Base-by-base conservation (phyloP, 1,140 invertebrate genomes). In the Holcopasites calliopsidis region DNA sequence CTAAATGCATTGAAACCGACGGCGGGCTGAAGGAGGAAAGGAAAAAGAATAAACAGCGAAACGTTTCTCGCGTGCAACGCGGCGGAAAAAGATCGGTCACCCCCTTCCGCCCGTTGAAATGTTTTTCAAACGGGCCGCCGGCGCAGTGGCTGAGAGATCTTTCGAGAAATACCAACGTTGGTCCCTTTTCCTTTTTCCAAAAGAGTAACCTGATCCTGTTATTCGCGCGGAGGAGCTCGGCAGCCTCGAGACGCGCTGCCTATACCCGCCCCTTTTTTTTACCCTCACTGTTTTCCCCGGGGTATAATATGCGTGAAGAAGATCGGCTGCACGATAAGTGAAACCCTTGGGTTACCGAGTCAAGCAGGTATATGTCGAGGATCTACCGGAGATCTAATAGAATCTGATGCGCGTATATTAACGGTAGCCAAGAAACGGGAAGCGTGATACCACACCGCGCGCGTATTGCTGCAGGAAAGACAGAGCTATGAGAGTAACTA, bases 201-300 rank as follows among this genome's bases (percentile, higher is more conserved):
- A 82, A 82, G 82, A 79, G 89, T 88, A 91, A 90, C 86, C 81
- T 89, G 90, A 91, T 91, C 90, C 87, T 90, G 87, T 90, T 91
- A 89, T 86, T 87, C 84, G 85, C 86, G 87, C 86, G 87, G 85
- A 75, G 74, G 86, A 84, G 71, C 81, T 82, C 75, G 75, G 69
- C 77, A 73, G 79, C 80, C 78, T 52, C 76, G 68, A 69, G 60
- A 66, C 61, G 68, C 35, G 50, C 40, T n/a, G 60, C 40, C 44
- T 7, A 13, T 60, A 54, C 35, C 69, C 64, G 28, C 68, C 64
- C 77, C 76, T 78, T 73, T 69, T 79, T 86, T 85, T 80, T 82
- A 70, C 73, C 76, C 80, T 66, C 62, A 73, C 79, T 85, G 80
- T 87, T 88, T 86, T 86, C 82, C 78, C 58, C 71, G 52, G 76